Evolutionary conservation across 92 coral and sea anemone species (phyloP).

Genomic region (Palythoa caribaeorum): DNA sequence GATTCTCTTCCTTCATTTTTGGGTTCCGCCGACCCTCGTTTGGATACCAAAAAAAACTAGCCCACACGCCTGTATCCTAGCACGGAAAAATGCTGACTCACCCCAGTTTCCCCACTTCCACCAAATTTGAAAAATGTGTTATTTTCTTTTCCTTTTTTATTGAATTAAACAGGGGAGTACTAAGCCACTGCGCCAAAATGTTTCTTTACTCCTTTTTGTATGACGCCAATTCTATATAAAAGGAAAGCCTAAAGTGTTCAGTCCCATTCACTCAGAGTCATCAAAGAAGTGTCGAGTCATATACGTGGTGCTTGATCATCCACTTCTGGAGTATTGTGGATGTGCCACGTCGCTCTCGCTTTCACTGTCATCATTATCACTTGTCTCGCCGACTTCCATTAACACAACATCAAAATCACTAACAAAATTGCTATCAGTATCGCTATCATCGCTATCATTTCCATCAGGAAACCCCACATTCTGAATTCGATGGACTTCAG

Average conservation of each 20-base stretch:
- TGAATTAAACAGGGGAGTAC: constrained; percentile 46
- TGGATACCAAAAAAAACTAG: too few relatives aligned
- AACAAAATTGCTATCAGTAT: background rate
- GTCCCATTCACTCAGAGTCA: constrained; percentile 35
- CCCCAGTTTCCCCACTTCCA: background rate
- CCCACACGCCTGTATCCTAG: too few relatives aligned
- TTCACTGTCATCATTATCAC: constrained; percentile 17
- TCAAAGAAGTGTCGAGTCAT: constrained; percentile 10
- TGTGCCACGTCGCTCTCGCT: constrained; percentile 18
- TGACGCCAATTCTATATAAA: constrained; percentile 20
- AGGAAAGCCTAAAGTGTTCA: constrained; percentile 37
- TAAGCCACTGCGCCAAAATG: constrained; percentile 41
- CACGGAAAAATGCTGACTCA: too few relatives aligned
- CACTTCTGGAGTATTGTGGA: constrained; percentile 43
- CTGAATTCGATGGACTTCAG: constrained; percentile 19
- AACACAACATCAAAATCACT: background rate
- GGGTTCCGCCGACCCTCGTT: too few relatives aligned
- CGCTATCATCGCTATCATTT: constrained; percentile 16
- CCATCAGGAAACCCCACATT: constrained; percentile 3
- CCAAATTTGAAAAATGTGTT: constrained; percentile 20
- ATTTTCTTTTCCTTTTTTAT: constrained; percentile 24
- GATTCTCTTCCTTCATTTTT: too few relatives aligned
- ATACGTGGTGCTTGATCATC: constrained; percentile 34
- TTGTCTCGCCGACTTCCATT: constrained; percentile 26
- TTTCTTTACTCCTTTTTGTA: constrained; percentile 33